These are phyloP conservation scores for Stenodema calcarata DNA, from an alignment of 2,888 invertebrate species.

Conservation along the genomic window DNA sequence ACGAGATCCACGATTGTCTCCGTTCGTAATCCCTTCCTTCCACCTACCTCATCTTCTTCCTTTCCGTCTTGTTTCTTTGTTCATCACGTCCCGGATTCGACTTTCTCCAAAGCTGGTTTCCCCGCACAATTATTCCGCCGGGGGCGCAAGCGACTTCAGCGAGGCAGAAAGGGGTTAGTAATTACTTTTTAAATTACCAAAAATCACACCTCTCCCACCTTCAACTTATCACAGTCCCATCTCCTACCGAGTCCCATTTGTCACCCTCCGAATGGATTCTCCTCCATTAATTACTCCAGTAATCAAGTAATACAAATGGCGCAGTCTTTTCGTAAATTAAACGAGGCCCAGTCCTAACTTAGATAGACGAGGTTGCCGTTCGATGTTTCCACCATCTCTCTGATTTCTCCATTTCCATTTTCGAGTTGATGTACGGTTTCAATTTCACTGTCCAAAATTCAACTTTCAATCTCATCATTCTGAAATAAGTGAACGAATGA, in stretches of 20 bases:
- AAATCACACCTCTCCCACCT: constrained; percentile 40
- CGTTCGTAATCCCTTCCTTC: background rate
- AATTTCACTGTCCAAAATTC: background rate
- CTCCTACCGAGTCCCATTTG: constrained; percentile 17
- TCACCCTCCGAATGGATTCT: constrained; percentile 11
- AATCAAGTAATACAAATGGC: constrained; percentile 41
- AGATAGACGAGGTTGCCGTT: background rate
- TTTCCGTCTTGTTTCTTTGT: background rate
- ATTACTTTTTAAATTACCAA: constrained; percentile 40
- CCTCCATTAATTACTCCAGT: constrained; percentile 21
- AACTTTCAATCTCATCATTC: background rate
- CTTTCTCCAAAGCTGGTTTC: background rate
- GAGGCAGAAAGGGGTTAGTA: background rate
- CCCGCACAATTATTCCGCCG: constrained; percentile 8
- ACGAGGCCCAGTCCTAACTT: background rate
- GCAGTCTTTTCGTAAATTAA: constrained; percentile 12
- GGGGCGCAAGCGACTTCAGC: background rate
- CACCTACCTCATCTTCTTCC: background rate
- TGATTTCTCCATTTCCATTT: background rate
- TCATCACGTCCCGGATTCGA: background rate
- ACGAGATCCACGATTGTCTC: constrained; percentile 1
- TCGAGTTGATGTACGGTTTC: background rate
- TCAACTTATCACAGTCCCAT: constrained; percentile 39
- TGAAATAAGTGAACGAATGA: too few species aligned
- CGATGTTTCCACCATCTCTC: background rate